A percentile compares a stretch with the other conserved stretches of the same genome.
Conservation (phyloP, 2,113 vertebrate species). For the Myiozetetes cayanensis region DNA sequence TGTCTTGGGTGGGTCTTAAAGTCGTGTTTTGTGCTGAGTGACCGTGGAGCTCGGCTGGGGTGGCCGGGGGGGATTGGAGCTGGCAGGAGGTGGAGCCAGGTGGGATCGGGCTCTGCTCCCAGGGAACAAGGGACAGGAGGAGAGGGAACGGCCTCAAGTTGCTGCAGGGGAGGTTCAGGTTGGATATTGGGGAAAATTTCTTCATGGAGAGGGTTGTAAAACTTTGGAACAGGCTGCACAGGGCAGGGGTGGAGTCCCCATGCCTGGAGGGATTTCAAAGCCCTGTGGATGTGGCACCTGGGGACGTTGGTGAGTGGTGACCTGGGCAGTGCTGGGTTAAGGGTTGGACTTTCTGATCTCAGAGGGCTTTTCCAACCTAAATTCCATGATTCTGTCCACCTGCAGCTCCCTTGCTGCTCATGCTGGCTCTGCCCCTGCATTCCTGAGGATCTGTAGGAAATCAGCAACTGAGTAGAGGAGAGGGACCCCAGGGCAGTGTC, state of each 20-base stretch:
- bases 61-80: rapidly evolving
- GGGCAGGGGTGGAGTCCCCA: background rate
- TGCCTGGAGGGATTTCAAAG: background rate
- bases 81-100: background rate
- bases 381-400: background rate
- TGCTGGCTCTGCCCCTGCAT: background rate
- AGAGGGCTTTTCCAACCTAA: background rate
- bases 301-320: background rate
- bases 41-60: rapidly evolving
- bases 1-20: rapidly evolving
- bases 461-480: background rate
- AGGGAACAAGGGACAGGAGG: background rate
- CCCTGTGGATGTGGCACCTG: background rate
- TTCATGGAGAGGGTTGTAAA: background rate
- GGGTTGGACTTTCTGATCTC: background rate
- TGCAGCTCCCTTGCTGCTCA: background rate
- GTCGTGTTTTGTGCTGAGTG: rapidly evolving
- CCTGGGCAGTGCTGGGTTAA: background rate
- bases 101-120: background rate
- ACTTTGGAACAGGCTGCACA: background rate
- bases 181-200: background rate
- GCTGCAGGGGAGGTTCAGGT: too few relatives aligned
- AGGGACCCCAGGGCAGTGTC: background rate
- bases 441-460: background rate
- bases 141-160: background rate